phyloP scores from a whole-genome alignment of 2,797 vertebrate species.

The Zalophus californianus region DNA sequence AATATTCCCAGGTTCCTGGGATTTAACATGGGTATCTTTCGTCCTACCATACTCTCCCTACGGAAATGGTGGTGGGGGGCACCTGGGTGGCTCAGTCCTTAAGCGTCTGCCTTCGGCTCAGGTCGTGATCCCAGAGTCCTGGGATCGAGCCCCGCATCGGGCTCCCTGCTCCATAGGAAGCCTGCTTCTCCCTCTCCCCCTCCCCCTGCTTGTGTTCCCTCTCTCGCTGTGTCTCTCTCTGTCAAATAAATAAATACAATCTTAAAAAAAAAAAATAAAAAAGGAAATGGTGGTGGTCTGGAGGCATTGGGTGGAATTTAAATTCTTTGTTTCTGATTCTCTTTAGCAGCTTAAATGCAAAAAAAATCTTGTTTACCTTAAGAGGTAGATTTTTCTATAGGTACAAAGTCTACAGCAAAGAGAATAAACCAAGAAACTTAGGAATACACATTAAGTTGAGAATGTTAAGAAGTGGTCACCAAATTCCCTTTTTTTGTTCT shows the following conservation, averaged over 20 bases:
- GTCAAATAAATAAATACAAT: too few species aligned
- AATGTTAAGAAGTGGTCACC: neutral
- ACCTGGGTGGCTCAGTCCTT: too few species aligned
- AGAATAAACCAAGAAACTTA: slow-evolving; percentile 11
- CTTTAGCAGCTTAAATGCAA: neutral
- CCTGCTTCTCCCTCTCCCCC: too few species aligned
- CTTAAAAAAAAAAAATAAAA: too few species aligned
- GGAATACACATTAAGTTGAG: neutral
- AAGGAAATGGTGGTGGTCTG: neutral
- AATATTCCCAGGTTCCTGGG: neutral
- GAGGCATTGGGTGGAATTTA: neutral
- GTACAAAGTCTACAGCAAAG: neutral
- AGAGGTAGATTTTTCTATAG: neutral
- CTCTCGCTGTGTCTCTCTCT: too few species aligned
- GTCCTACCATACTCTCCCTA: neutral
- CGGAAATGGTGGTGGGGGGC: neutral
- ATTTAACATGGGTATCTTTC: neutral
- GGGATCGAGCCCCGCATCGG: too few species aligned
- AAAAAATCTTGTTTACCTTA: slow-evolving; percentile 3
- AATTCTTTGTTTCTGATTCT: neutral
- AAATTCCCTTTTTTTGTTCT: slow-evolving; percentile 7
- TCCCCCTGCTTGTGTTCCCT: too few species aligned
- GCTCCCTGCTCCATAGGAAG: too few species aligned
- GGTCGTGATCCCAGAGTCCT: too few species aligned
- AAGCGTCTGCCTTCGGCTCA: too few species aligned